Base-by-base conservation (phyloP, 2,888 invertebrate genomes). In the Polyploca ridens region DNA sequence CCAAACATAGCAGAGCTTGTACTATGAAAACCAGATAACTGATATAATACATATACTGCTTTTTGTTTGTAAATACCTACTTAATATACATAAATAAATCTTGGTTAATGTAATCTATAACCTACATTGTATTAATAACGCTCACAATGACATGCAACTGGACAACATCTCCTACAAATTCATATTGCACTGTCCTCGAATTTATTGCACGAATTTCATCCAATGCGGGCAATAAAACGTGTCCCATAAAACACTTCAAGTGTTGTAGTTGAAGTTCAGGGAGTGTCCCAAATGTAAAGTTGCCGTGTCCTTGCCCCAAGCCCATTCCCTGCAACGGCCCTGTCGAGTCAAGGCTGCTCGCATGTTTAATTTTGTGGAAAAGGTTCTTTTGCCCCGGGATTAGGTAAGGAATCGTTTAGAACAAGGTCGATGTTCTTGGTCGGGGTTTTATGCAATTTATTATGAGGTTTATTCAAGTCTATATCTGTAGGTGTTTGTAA, bases 351-450 rank as follows among this genome's bases (percentile, higher is more conserved):
- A 75, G 74, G 74, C 59, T 69, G 66, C n/a, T 16, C 59, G 35
- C 66, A 64, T 63, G 74, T 67, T 69, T 59, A 72, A 71, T 70
- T 68, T 65, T 63, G 66, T 70, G 68, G 70, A 70, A 74, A 70
- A 71, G 69, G 69, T 70, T 68, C 72, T 66, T 65, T 35, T 49
- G 57, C 44, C 13, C 41, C n/a, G 41, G 44, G 44, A 41, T 61
- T 61, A 38, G 6, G 41, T 61, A 54, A 19, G 54, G 19, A 54
- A 54, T 19, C 54, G 16, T 54, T 54, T 54, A 7, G 38, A 8
- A n/a, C 54, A 54, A 54, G 54, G 54, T 54, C 54, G 54, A 16
- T 16, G 54, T 54, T 54, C 49, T 49, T 5, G 49, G 49, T 7
- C 49, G 49, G 49, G 44, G 46, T 46, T 54, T 10, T 54, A 54